Conservation (phyloP, 2,888 invertebrate genomes). For the Pristionchus japonicus region DNA sequence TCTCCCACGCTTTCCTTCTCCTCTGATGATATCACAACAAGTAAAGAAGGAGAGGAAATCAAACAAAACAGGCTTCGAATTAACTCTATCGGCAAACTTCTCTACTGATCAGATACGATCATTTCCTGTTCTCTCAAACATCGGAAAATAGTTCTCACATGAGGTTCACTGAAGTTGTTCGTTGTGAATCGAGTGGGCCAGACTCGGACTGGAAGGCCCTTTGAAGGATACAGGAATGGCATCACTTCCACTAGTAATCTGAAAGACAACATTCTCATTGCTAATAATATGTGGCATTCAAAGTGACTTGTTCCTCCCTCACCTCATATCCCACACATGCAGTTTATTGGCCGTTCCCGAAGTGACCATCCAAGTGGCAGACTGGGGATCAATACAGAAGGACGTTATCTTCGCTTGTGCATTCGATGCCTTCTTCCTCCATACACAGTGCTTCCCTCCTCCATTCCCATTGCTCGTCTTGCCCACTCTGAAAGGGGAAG, state of each 20-base stretch:
- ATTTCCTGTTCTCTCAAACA: background rate
- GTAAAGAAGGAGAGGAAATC: background rate
- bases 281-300: background rate
- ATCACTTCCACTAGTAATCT: slow-evolving; percentile 44
- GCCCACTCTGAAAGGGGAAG: background rate
- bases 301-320: background rate
- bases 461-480: background rate
- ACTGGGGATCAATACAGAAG: slow-evolving; percentile 33
- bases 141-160: background rate
- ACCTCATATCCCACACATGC: slow-evolving; percentile 39
- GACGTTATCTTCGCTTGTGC: slow-evolving; percentile 40
- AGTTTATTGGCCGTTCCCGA: slow-evolving; percentile 16
- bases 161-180: slow-evolving; percentile 14
- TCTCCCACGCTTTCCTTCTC: background rate
- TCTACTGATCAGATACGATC: background rate
- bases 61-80: background rate
- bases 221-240: background rate
- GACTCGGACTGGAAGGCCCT: slow-evolving; percentile 1
- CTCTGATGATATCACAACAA: slow-evolving; percentile 3
- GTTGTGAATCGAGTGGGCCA: slow-evolving; percentile 20
- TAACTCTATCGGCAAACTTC: background rate
- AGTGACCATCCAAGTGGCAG: slow-evolving; percentile 26
- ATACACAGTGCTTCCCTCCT: slow-evolving; percentile 38
- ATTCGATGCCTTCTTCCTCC: slow-evolving; percentile 42
- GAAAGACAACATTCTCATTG: background rate